phyloP scores from a whole-genome alignment of 2,888 invertebrate species.

The Horisme vitalbata region DNA sequence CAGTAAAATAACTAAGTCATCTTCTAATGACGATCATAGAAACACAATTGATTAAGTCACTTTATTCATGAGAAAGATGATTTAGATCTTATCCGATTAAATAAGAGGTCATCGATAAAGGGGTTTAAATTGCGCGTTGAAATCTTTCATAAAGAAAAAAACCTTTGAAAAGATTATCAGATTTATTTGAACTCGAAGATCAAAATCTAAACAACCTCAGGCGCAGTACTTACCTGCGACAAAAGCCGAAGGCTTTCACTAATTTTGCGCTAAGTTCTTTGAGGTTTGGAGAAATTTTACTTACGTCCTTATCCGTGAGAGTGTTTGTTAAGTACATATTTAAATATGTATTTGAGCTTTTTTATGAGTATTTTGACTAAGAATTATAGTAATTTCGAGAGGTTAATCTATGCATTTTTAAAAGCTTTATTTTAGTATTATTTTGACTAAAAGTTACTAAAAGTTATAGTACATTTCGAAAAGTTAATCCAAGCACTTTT shows the following conservation, averaged over 20 bases:
- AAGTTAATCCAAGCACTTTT: too few relatives aligned
- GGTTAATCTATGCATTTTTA: too few relatives aligned
- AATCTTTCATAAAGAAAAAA: conserved; percentile 38
- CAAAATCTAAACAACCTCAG: conserved; percentile 57
- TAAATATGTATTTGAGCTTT: too few relatives aligned
- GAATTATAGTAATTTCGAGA: too few relatives aligned
- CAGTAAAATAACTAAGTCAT: conserved; percentile 13
- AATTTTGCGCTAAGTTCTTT: conserved; percentile 34
- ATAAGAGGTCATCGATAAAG: conserved; percentile 38
- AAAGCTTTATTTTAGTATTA: too few relatives aligned
- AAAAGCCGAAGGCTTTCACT: conserved; percentile 52
- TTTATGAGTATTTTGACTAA: too few relatives aligned
- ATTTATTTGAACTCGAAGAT: conserved; percentile 57
- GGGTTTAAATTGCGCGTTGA: conserved; percentile 48
- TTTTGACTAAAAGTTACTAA: too few relatives aligned
- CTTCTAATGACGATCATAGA: conserved; percentile 7
- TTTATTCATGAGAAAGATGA: conserved; percentile 26
- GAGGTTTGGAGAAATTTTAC: conserved; percentile 5
- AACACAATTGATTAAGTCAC: conserved; percentile 21
- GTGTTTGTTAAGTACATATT: too few relatives aligned
- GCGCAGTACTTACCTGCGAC: conserved; percentile 55
- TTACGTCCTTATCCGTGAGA: conserved; percentile 8
- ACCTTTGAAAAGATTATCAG: conserved; percentile 54
- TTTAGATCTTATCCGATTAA: conserved; percentile 40
- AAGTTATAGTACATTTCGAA: too few relatives aligned